Evolutionary conservation across 2,797 vertebrate genomes (phyloP).

Genomic region (Rhinatrema bivittatum): DNA sequence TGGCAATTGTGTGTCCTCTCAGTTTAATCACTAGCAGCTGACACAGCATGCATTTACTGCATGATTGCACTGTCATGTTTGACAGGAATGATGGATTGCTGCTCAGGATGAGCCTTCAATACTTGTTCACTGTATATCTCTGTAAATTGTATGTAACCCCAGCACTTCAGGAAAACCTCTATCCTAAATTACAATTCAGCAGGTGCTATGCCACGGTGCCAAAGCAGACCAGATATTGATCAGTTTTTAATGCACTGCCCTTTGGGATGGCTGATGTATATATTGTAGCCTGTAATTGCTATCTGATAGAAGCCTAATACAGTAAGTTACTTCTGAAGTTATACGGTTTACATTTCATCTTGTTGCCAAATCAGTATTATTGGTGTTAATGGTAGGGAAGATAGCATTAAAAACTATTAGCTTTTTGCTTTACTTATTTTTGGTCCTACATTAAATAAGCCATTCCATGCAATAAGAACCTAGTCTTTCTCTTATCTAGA

Average conservation of each 20-base stretch:
- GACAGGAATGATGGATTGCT: slow-evolving; percentile 34
- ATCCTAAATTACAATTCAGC: slow-evolving; percentile 19
- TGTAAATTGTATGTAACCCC: slow-evolving; percentile 4
- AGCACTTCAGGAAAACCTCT: slow-evolving; percentile 9
- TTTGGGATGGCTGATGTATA: neutral
- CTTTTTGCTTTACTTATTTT: too few relatives aligned
- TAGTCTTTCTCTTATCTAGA: too few relatives aligned
- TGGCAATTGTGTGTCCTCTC: neutral
- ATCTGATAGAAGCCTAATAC: slow-evolving; percentile 2
- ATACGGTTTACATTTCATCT: neutral
- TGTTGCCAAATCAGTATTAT: too few relatives aligned
- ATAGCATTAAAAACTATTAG: too few relatives aligned
- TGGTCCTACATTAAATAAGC: too few relatives aligned
- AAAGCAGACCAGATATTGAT: slow-evolving; percentile 21
- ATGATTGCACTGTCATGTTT: slow-evolving; percentile 17
- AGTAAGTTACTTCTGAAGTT: slow-evolving; percentile 10
- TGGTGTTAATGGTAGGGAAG: too few relatives aligned
- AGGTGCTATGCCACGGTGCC: slow-evolving; percentile 5
- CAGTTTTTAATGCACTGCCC: neutral
- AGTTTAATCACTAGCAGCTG: slow-evolving; percentile 28
- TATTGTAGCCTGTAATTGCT: slow-evolving; percentile 14
- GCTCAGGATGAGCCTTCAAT: slow-evolving; percentile 19
- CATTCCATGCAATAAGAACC: too few relatives aligned
- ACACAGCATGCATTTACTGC: slow-evolving; percentile 2
- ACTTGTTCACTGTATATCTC: slow-evolving; percentile 7